phyloP scores from a whole-genome alignment of 1,140 invertebrate genomes.

The Aphelenchoides besseyi region DNA sequence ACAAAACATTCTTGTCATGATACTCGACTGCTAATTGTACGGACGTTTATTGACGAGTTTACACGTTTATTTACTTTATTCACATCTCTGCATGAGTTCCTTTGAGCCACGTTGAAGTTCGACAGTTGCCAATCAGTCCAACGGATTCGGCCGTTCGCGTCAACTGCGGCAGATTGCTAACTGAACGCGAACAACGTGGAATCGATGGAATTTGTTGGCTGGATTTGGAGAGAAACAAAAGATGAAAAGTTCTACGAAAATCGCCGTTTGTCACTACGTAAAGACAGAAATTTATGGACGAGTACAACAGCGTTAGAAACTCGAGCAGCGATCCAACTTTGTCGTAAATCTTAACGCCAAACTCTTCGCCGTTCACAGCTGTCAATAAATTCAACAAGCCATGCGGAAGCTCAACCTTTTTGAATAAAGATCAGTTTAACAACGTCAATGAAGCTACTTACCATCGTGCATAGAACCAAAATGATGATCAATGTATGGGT shows the following conservation, averaged over 20 bases:
- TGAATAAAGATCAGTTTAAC: no score
- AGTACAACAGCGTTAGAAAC: conserved; percentile 49
- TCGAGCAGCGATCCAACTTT: conserved; percentile 40
- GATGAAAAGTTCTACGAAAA: conserved; percentile 39
- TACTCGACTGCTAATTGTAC: no score
- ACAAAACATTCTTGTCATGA: no score
- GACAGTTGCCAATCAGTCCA: no score
- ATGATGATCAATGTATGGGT: conserved; percentile 37
- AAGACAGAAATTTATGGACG: conserved; percentile 41
- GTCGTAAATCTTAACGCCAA: conserved; percentile 44
- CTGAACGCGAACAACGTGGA: not conserved
- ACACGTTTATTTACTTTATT: no score
- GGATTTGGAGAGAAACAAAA: conserved; percentile 25
- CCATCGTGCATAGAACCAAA: conserved; percentile 34
- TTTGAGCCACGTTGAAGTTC: no score
- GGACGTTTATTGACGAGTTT: no score
- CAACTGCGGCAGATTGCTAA: not conserved
- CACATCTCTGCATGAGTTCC: no score
- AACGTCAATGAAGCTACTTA: conserved; percentile 23
- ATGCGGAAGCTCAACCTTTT: conserved; percentile 47
- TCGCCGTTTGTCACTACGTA: conserved; percentile 45
- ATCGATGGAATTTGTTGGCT: not conserved
- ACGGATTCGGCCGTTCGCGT: no score
- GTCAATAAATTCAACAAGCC: conserved; percentile 43
- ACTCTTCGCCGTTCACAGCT: conserved; percentile 42